phyloP scores from a whole-genome alignment of 2,888 invertebrate genomes.

The Ochropleura plecta region DNA sequence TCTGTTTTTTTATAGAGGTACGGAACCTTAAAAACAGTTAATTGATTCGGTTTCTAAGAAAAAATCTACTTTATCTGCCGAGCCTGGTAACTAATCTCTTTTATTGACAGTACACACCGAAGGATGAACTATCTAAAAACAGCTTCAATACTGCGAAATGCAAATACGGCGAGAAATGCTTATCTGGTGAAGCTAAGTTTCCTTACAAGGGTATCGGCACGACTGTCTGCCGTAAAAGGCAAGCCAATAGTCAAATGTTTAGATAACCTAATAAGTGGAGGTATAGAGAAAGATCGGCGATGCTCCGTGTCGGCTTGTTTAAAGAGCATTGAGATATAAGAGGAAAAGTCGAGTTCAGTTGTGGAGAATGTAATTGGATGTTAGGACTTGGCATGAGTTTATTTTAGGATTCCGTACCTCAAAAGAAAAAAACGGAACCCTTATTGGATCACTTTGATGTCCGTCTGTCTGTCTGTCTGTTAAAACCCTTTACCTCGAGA shows the following conservation, averaged over 20 bases:
- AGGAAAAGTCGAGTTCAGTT: constrained; percentile 2
- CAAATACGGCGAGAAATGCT: constrained; percentile 55
- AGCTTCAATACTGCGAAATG: constrained; percentile 39
- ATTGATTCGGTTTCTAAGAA: too few species aligned
- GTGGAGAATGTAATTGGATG: constrained; percentile 10
- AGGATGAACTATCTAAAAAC: constrained; percentile 35
- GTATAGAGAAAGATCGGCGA: constrained; percentile 54
- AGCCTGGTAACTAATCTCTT: too few species aligned
- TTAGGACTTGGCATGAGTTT: background rate
- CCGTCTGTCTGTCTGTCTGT: too few species aligned
- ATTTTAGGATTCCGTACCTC: too few species aligned
- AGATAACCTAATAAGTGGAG: constrained; percentile 65
- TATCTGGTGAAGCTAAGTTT: constrained; percentile 54
- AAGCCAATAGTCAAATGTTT: constrained; percentile 62
- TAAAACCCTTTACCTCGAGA: too few species aligned
- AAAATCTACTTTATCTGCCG: too few species aligned
- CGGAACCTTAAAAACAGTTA: too few species aligned
- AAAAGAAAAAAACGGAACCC: too few species aligned
- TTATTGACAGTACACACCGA: too few species aligned
- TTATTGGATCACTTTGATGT: too few species aligned
- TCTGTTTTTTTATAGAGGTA: too few species aligned
- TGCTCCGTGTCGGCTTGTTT: constrained; percentile 36
- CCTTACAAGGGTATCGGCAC: constrained; percentile 62
- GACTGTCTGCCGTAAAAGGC: constrained; percentile 64
- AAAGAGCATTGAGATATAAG: constrained; percentile 35